Conservation (phyloP, 2,113 vertebrate genomes). For the Myotis brandtii region DNA sequence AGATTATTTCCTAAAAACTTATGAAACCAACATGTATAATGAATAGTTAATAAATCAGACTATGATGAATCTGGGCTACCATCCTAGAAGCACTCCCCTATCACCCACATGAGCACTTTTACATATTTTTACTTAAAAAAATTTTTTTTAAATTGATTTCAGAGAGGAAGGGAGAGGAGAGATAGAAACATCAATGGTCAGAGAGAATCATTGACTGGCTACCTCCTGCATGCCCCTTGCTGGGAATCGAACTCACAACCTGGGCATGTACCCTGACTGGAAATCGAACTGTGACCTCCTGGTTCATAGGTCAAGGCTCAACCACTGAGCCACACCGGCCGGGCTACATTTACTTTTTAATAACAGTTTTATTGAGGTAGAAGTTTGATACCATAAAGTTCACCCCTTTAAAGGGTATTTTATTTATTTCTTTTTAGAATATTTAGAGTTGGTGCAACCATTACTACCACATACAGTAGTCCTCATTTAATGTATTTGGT, state of each 20-base stretch:
- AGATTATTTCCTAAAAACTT: background rate
- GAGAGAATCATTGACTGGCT: background rate
- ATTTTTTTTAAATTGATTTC: too few species aligned
- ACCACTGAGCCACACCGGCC: too few species aligned
- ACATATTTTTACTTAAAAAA: background rate
- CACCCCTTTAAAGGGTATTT: background rate
- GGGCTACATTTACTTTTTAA: background rate
- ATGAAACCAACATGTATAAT: constrained; percentile 9
- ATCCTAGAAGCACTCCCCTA: background rate
- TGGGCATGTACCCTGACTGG: background rate
- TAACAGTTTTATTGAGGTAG: background rate
- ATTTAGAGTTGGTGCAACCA: background rate
- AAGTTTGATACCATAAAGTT: background rate
- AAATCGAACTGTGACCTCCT: background rate
- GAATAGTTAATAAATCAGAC: constrained; percentile 28
- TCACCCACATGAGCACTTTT: background rate
- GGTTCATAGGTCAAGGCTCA: too few species aligned
- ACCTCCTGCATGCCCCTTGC: too few species aligned
- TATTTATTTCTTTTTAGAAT: background rate
- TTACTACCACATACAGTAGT: background rate
- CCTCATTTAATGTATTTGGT: background rate
- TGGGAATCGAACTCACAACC: too few species aligned
- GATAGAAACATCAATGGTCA: background rate
- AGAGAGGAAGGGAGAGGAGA: background rate
- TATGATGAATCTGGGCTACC: background rate